These are phyloP conservation scores for Corapipo altera DNA, from an alignment of 2,113 vertebrate genomes.

Conservation along the genomic window DNA sequence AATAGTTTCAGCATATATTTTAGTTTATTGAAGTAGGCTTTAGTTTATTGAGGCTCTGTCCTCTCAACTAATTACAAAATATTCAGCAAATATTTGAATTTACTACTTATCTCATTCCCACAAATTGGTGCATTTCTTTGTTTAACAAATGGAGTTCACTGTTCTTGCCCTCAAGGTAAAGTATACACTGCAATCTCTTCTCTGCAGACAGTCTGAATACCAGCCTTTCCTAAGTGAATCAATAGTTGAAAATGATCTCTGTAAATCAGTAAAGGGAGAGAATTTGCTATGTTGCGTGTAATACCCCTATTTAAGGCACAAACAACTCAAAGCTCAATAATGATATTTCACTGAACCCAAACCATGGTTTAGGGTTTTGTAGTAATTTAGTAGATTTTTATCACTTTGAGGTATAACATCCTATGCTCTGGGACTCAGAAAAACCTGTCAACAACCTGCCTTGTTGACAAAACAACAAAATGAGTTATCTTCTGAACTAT, in stretches of 20 bases:
- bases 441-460: background rate
- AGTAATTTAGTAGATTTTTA: background rate
- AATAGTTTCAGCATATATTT: background rate
- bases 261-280: conserved; percentile 5
- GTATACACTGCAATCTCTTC: conserved; percentile 59
- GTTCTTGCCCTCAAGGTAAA: conserved; percentile 71
- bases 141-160: conserved; percentile 74
- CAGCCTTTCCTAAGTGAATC: conserved; percentile 19
- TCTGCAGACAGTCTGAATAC: conserved; percentile 10
- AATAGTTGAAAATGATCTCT: background rate
- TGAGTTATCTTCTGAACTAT: background rate
- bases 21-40: background rate
- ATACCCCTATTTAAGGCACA: background rate
- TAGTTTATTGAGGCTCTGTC: conserved; percentile 36
- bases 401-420: background rate
- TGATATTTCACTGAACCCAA: background rate
- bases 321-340: background rate
- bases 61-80: conserved; percentile 73
- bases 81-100: conserved; percentile 77
- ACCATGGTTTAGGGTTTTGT: background rate
- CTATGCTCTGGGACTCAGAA: background rate
- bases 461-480: background rate
- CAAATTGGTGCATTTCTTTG: conserved; percentile 60
- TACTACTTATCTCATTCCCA: conserved; percentile 59
- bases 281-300: background rate